Evolutionary conservation across 2,113 vertebrate species (phyloP).

Genomic region (Neolamprologus cancellatus): DNA sequence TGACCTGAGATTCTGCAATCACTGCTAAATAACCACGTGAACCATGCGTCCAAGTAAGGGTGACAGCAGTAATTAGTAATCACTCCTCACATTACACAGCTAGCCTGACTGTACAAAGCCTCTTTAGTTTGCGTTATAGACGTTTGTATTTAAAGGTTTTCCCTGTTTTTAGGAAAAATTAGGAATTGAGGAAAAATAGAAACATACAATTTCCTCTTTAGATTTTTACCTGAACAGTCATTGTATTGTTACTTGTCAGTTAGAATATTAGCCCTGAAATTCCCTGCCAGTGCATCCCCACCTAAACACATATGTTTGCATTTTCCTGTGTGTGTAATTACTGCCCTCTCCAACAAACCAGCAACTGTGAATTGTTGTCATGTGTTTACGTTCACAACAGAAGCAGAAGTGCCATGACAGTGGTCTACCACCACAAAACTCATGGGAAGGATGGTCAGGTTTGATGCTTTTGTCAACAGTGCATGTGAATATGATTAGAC

Average conservation of each 20-base stretch:
- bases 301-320: neutral
- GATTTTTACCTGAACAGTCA: neutral
- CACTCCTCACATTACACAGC: neutral
- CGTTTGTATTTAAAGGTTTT: neutral
- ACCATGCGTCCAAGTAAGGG: neutral
- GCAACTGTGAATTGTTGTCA: neutral
- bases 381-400: neutral
- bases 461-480: neutral
- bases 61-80: neutral
- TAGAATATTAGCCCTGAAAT: neutral
- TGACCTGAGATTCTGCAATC: neutral
- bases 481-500: neutral
- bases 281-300: neutral
- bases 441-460: neutral
- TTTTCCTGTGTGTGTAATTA: neutral
- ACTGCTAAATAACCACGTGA: neutral
- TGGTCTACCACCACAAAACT: neutral
- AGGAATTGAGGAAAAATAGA: neutral
- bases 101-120: neutral
- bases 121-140: neutral
- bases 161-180: neutral
- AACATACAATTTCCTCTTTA: neutral
- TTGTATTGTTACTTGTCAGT: neutral
- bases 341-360: neutral
- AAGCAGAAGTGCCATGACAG: neutral